These are phyloP conservation scores for Cerastoderma edule DNA, from an alignment of 2,888 invertebrate species.

Conservation along the genomic window DNA sequence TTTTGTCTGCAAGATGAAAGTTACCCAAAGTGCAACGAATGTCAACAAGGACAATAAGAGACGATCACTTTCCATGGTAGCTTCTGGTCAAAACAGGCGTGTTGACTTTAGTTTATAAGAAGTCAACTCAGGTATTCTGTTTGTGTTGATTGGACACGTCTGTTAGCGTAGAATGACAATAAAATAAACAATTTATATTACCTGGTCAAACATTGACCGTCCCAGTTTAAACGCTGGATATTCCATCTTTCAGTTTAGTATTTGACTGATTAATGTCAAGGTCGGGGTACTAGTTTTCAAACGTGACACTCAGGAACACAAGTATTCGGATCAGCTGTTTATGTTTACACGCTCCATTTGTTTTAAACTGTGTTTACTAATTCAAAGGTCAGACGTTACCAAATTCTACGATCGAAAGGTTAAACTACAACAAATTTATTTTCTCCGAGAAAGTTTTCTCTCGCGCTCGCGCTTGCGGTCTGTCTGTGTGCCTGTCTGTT, in stretches of 20 bases:
- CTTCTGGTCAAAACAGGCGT: neutral
- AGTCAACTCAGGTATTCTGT: neutral
- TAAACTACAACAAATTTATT: no score
- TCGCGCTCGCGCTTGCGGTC: no score
- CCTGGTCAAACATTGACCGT: constrained; percentile 72
- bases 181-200: constrained; percentile 25
- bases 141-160: no score
- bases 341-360: no score
- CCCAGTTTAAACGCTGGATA: constrained; percentile 70
- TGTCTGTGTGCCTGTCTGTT: no score
- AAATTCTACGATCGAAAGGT: no score
- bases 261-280: neutral
- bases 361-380: no score
- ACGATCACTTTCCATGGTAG: neutral
- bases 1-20: neutral
- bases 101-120: neutral
- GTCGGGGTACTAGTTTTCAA: neutral
- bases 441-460: no score
- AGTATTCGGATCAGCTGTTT: no score
- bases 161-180: constrained; percentile 15
- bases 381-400: no score
- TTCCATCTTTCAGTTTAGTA: constrained; percentile 26
- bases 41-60: neutral
- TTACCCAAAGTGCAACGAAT: neutral
- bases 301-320: no score